Evolutionary conservation across 2,888 invertebrate species (phyloP).

Genomic region (Lamellibrachia columna): DNA sequence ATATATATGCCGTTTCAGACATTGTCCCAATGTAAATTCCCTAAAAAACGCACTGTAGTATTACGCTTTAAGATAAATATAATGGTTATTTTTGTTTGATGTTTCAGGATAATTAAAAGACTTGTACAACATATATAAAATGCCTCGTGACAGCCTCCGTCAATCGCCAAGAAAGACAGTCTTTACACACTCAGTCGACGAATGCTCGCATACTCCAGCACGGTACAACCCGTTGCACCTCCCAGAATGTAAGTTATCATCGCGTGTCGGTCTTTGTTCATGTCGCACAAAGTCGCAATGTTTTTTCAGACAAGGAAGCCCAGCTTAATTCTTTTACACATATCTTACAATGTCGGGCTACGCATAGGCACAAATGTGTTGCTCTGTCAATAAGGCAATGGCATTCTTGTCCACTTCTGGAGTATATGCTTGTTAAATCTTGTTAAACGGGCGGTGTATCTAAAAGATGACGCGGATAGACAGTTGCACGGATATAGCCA

Average conservation of each 20-base stretch:
- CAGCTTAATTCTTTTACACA: too few relatives aligned
- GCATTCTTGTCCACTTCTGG: too few relatives aligned
- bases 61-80: neutral
- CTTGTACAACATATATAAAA: neutral
- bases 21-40: neutral
- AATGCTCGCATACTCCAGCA: neutral
- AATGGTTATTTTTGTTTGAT: neutral
- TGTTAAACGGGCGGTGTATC: too few relatives aligned
- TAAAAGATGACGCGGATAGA: too few relatives aligned
- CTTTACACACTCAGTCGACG: neutral
- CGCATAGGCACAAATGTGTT: too few relatives aligned
- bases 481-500: too few relatives aligned
- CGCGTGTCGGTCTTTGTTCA: neutral
- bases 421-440: too few relatives aligned
- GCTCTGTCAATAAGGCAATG: too few relatives aligned
- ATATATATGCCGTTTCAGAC: neutral
- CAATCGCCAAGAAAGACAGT: neutral
- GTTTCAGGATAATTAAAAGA: neutral
- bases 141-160: neutral
- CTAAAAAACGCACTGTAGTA: neutral
- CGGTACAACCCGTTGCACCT: neutral
- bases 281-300: neutral
- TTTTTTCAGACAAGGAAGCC: too few relatives aligned
- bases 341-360: too few relatives aligned
- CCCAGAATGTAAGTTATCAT: neutral